These are phyloP conservation scores for Riparia riparia DNA, from an alignment of 2,113 vertebrate species.

Conservation along the genomic window DNA sequence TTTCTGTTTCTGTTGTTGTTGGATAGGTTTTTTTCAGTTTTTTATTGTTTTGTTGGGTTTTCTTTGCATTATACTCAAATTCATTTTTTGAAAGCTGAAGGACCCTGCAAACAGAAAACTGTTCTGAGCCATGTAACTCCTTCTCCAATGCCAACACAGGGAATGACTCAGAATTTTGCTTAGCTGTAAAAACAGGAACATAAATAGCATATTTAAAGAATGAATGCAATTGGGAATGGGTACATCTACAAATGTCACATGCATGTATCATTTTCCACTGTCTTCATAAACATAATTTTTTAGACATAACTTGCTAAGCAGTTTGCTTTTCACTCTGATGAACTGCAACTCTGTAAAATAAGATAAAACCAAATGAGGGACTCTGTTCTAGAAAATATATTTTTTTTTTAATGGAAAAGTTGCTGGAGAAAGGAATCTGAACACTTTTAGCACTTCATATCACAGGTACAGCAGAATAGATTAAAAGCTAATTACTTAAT, in stretches of 20 bases:
- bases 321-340: background rate
- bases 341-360: background rate
- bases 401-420: background rate
- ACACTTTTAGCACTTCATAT: background rate
- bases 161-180: background rate
- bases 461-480: background rate
- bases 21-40: too few relatives aligned
- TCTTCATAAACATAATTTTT: background rate
- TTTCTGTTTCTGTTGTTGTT: background rate
- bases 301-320: background rate
- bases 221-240: background rate
- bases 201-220: background rate
- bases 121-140: background rate
- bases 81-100: background rate
- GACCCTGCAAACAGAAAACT: background rate
- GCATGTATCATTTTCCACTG: background rate
- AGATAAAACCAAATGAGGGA: background rate
- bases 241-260: background rate
- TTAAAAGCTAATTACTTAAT: background rate
- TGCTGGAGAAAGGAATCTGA: background rate
- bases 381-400: background rate
- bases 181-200: background rate
- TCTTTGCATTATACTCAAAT: background rate
- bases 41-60: too few relatives aligned
- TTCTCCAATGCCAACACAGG: background rate